Conservation (phyloP, 2,888 invertebrate genomes). For the Pasiphila rectangulata region DNA sequence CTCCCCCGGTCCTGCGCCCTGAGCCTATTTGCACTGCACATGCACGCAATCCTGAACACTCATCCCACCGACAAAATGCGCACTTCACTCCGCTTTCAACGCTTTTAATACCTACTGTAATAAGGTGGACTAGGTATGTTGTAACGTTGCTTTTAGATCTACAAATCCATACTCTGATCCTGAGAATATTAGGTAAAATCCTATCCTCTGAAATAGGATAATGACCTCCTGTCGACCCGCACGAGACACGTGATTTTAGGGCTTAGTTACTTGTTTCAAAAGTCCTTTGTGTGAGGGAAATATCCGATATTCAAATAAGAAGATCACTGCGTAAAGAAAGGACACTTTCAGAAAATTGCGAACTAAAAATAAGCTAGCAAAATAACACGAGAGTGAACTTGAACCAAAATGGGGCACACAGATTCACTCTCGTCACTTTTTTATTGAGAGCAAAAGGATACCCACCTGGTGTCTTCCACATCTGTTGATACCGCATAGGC, state of each 20-base stretch:
- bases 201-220: slow-evolving; percentile 49
- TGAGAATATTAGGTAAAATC: slow-evolving; percentile 7
- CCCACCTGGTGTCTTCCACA: slow-evolving; percentile 26
- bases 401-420: slow-evolving; percentile 66
- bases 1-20: slow-evolving; percentile 53
- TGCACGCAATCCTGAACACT: slow-evolving; percentile 39
- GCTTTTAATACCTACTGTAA: neutral
- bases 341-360: slow-evolving; percentile 16
- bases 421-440: slow-evolving; percentile 42
- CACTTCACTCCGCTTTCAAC: slow-evolving; percentile 15
- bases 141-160: neutral
- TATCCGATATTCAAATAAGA: slow-evolving; percentile 3
- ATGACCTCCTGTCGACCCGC: slow-evolving; percentile 73
- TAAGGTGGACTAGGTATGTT: neutral
- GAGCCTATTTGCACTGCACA: slow-evolving; percentile 52
- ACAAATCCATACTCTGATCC: slow-evolving; percentile 1
- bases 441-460: slow-evolving; percentile 38
- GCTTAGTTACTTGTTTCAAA: slow-evolving; percentile 6
- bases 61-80: slow-evolving; percentile 27
- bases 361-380: slow-evolving; percentile 41
- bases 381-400: slow-evolving; percentile 62
- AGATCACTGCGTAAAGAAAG: slow-evolving; percentile 23
- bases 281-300: neutral
- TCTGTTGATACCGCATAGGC: slow-evolving; percentile 11
- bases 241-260: slow-evolving; percentile 72